These are phyloP conservation scores for Paelopatides confundens DNA, from an alignment of 53 echinoderm and acorn worm species.

Conservation along the genomic window DNA sequence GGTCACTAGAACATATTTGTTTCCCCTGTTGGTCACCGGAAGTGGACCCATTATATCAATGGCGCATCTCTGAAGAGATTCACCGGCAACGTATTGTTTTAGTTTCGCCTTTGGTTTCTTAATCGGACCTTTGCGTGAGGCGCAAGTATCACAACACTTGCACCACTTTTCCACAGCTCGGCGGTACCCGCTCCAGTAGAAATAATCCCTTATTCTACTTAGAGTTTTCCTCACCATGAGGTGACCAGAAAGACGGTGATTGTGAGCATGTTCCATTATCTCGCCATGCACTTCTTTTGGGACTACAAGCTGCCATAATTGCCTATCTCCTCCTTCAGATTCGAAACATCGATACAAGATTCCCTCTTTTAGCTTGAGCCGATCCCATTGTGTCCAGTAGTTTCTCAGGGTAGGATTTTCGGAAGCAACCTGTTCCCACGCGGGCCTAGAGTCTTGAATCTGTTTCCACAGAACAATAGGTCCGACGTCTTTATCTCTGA, in stretches of 20 bases:
- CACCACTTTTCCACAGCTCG: neutral
- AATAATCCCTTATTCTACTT: neutral
- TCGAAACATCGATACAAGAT: slow-evolving; percentile 23
- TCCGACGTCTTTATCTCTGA: neutral
- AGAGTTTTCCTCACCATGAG: neutral
- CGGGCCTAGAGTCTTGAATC: neutral
- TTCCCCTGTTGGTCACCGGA: neutral
- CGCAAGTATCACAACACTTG: neutral
- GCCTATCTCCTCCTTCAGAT: neutral
- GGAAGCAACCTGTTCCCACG: neutral
- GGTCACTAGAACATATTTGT: neutral
- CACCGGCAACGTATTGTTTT: neutral
- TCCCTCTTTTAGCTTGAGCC: neutral
- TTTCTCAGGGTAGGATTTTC: neutral
- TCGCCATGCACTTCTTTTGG: neutral
- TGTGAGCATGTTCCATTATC: neutral
- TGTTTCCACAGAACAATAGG: slow-evolving; percentile 16
- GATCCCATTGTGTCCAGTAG: slow-evolving; percentile 38
- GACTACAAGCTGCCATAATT: neutral
- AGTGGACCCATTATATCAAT: neutral
- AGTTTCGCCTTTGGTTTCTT: neutral
- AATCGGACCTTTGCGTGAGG: neutral
- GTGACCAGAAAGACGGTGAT: slow-evolving; percentile 15
- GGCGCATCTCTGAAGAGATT: neutral
- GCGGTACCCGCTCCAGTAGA: neutral